Conservation (phyloP, 2,113 vertebrate species). For the Garra rufa region DNA sequence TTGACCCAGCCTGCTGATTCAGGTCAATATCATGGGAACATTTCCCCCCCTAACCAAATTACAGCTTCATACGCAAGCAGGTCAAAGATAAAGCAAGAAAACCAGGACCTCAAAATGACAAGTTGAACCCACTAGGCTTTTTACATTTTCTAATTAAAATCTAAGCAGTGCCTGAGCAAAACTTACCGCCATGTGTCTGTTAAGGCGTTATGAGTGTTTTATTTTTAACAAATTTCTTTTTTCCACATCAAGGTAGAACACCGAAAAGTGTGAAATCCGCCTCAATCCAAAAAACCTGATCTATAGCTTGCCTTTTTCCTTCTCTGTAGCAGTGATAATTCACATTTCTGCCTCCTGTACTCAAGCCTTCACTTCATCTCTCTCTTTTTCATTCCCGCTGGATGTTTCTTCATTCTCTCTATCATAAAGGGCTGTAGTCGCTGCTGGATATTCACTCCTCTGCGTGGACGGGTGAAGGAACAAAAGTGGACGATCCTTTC, state of each 20-base stretch:
- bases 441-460: constrained; percentile 5
- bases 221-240: neutral
- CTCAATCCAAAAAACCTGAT: neutral
- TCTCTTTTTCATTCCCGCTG: neutral
- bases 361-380: constrained; percentile 24
- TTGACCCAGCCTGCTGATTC: constrained; percentile 7
- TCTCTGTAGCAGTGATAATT: constrained; percentile 1
- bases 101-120: neutral
- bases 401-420: neutral
- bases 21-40: neutral
- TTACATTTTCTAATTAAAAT: neutral
- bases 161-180: neutral
- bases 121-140: neutral
- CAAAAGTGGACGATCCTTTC: constrained; percentile 42
- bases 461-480: neutral
- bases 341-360: neutral
- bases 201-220: neutral
- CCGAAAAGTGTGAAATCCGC: neutral
- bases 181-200: too few relatives aligned
- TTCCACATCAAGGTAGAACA: neutral
- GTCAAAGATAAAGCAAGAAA: neutral
- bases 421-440: constrained; percentile 10
- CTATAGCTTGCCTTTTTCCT: constrained; percentile 29
- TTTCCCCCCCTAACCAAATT: neutral
- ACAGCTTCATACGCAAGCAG: neutral